Evolutionary conservation across 2,888 invertebrate genomes (phyloP), one percentile per base, ranked within the genome.

Genomic region (Xestia xanthographa): DNA sequence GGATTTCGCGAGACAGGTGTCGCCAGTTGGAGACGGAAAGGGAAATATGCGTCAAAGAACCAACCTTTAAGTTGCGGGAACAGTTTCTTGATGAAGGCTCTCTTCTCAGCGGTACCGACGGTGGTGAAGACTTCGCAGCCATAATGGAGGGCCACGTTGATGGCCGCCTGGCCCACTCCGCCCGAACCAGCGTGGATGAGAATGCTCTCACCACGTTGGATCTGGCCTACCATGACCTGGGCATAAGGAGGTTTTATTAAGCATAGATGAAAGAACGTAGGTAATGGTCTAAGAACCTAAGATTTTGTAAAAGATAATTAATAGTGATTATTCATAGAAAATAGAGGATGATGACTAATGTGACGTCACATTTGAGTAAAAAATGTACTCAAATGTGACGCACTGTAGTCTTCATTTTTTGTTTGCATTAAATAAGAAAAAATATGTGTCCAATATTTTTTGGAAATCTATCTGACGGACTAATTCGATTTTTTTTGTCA

Each of bases 111-210:
- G 5, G 98, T 98, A 34, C 99, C 99, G 1, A 99, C 99, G 0
- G 99, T 99, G 22, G 99, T 99, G 95, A 98, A 99, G 0, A 99
- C 98, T 72, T 98, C 98, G 92, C 99, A 98, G 14, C 99, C 99
- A 94, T 98, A 97, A 90, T 98, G 97, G 1, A 99, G 96, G 0
- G 99, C 99, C 83, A 99, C 98, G 22, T 99, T 97, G 88, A 99
- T 99, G 75, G 99, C 99, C 0, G 99, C 99, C 95, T 99, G 99
- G 0, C 99, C 99, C 0, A 99, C 99, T 79, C 99, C 99, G 5
- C 99, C 99, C 17, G 98, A 98, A 8, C 99, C 99, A 3, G 99
- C 99, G 92, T 99, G 99, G 87, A 99, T 98, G 1, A 99, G 97
- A 22, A 99, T 97, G 1, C 98, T 97, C 90, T 99, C 99, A 0